phyloP scores from a whole-genome alignment of 2,888 invertebrate species.

The Drosophila anceps region DNA sequence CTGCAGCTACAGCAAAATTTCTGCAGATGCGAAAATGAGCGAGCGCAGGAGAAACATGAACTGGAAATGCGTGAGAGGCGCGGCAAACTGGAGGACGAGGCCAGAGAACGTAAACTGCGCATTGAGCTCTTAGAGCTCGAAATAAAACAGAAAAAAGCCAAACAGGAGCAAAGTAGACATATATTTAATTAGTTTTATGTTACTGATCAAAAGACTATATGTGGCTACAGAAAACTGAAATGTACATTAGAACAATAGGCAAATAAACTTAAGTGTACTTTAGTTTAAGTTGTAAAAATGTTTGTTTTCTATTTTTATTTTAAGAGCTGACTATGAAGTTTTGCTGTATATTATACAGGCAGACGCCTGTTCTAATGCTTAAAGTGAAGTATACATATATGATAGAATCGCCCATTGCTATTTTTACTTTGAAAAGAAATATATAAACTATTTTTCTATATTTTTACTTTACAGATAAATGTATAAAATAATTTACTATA shows the following conservation, averaged over 20 bases:
- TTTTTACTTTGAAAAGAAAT: no score
- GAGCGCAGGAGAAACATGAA: conserved; percentile 21
- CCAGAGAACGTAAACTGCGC: conserved; percentile 17
- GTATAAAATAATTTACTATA: no score
- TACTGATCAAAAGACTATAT: not conserved
- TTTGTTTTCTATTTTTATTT: not conserved
- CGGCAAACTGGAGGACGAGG: conserved; percentile 7
- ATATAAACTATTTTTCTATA: no score
- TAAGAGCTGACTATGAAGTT: not conserved
- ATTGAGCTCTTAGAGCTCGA: conserved; percentile 21
- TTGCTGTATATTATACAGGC: not conserved
- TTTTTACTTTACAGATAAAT: no score
- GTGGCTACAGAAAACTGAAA: not conserved
- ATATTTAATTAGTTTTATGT: not conserved
- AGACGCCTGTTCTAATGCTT: no score
- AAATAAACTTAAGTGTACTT: not conserved
- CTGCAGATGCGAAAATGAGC: conserved; percentile 16
- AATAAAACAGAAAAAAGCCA: conserved; percentile 10
- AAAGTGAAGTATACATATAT: no score
- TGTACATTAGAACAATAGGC: not conserved
- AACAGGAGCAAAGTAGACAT: not conserved
- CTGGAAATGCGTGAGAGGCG: conserved; percentile 14
- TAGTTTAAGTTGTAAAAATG: not conserved
- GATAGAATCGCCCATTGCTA: no score
- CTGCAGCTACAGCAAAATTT: conserved; percentile 20